These are phyloP conservation scores for Rhea americana DNA, from an alignment of 2,113 vertebrate genomes.

Conservation along the genomic window DNA sequence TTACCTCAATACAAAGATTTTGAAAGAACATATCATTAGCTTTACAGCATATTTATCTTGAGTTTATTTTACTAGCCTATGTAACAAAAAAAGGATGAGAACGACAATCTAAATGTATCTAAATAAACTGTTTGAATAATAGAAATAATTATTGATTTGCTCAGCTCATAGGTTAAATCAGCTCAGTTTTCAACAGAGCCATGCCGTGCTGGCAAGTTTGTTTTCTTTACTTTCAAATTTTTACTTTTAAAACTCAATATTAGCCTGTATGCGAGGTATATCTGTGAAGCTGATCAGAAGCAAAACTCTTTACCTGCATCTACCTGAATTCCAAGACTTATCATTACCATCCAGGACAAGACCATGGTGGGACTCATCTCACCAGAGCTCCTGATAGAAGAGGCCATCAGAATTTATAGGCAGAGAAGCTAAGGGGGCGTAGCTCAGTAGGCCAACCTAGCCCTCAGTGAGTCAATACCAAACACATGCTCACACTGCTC, in stretches of 20 bases:
- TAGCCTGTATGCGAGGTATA: background rate
- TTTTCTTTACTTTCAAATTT: background rate
- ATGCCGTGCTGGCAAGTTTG: background rate
- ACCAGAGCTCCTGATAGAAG: background rate
- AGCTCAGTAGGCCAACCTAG: background rate
- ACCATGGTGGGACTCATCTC: conserved; percentile 13
- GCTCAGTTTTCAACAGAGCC: background rate
- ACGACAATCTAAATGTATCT: background rate
- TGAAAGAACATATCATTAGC: fast-evolving
- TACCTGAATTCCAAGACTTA: background rate
- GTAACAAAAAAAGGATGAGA: background rate
- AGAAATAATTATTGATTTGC: background rate
- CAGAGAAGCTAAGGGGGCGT: background rate
- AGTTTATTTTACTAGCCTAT: background rate
- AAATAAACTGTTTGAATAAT: background rate
- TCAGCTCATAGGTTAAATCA: background rate
- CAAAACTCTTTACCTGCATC: conserved; percentile 41
- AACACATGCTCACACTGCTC: background rate
- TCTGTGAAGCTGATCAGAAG: background rate
- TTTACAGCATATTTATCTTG: background rate
- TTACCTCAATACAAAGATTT: background rate
- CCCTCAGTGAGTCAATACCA: background rate
- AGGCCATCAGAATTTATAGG: conserved; percentile 20
- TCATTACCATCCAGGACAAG: conserved; percentile 27
- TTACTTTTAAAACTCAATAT: background rate